Evolutionary conservation across 2,888 invertebrate species (phyloP).

Genomic region (Hypomecis punctinalis): DNA sequence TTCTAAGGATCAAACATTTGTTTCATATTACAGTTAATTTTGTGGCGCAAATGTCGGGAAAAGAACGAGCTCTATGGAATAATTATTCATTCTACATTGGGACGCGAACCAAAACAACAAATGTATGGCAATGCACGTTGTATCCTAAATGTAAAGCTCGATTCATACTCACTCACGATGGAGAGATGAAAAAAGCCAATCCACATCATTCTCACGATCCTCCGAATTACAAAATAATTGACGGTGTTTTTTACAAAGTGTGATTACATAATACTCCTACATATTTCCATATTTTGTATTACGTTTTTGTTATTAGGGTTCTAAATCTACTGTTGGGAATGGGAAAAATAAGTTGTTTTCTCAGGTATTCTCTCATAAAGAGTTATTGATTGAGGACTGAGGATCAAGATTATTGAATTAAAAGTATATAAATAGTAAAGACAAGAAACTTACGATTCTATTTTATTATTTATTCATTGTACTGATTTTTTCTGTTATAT

Average conservation of each 20-base stretch:
- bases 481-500: too few relatives aligned
- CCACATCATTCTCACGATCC: slow-evolving; percentile 8
- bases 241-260: slow-evolving; percentile 15
- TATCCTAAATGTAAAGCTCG: slow-evolving; percentile 33
- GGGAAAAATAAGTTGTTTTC: too few relatives aligned
- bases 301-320: too few relatives aligned
- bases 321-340: too few relatives aligned
- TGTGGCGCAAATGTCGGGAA: slow-evolving; percentile 14
- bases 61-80: slow-evolving; percentile 13
- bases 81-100: slow-evolving; percentile 11
- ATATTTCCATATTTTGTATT: too few relatives aligned
- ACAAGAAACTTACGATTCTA: too few relatives aligned
- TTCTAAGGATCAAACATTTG: not conserved
- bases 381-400: too few relatives aligned
- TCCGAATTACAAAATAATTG: slow-evolving; percentile 6
- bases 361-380: too few relatives aligned
- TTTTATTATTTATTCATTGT: too few relatives aligned
- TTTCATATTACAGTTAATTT: slow-evolving; percentile 11
- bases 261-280: not conserved
- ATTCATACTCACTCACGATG: slow-evolving; percentile 6
- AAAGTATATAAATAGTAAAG: too few relatives aligned
- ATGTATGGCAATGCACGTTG: slow-evolving; percentile 14
- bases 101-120: slow-evolving; percentile 1
- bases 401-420: too few relatives aligned
- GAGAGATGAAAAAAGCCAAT: slow-evolving; percentile 1